These are phyloP conservation scores for Pangasius mekongensis DNA, from an alignment of 2,797 vertebrate genomes.

Conservation along the genomic window DNA sequence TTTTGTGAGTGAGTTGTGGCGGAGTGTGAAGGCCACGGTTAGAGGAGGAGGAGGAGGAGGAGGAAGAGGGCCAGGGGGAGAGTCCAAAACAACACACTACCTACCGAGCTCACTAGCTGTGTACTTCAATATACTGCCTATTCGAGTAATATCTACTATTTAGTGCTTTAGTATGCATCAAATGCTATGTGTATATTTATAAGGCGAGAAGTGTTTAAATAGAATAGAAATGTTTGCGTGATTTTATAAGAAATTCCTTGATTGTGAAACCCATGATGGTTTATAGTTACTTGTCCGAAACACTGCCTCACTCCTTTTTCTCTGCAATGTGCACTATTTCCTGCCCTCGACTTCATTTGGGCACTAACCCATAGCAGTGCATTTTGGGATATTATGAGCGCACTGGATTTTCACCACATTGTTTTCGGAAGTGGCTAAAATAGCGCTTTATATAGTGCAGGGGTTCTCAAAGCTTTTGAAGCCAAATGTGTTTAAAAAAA, in stretches of 20 bases:
- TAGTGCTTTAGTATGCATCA: not conserved
- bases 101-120: not conserved
- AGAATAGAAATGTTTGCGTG: not conserved
- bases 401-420: not conserved
- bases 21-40: constrained; percentile 42
- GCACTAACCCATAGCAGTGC: not conserved
- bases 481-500: too few relatives aligned
- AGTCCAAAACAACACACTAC: constrained; percentile 28
- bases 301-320: too few relatives aligned
- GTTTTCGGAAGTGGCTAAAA: not conserved
- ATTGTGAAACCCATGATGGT: not conserved
- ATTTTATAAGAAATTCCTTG: not conserved
- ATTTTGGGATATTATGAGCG: not conserved
- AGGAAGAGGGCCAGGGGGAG: constrained; percentile 26
- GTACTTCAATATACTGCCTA: not conserved
- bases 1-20: not conserved
- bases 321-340: not conserved
- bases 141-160: too few relatives aligned
- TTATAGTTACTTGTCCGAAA: not conserved
- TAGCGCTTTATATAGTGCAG: not conserved
- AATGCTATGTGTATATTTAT: too few relatives aligned
- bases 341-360: not conserved
- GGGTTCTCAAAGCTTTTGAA: not conserved
- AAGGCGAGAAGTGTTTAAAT: not conserved
- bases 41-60: constrained; percentile 37